Conservation (phyloP, 2,113 vertebrate genomes). For the Eubucco bourcierii region DNA sequence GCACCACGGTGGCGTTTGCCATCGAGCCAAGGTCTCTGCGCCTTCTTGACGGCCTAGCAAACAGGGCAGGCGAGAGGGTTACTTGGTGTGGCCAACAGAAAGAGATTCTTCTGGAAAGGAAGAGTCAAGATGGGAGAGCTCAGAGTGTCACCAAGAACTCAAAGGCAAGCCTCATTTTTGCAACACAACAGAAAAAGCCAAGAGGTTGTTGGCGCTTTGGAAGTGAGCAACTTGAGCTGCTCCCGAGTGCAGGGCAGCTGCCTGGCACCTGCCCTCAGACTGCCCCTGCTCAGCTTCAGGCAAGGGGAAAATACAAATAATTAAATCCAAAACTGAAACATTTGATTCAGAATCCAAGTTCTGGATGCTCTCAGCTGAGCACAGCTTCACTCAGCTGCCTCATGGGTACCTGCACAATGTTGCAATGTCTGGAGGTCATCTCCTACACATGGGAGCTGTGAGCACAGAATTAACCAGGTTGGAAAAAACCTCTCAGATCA, state of each 20-base stretch:
- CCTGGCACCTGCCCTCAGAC: too few relatives aligned
- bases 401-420: not conserved
- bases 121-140: not conserved
- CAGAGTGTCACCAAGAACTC: not conserved
- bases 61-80: accelerated
- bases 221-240: accelerated
- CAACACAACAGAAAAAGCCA: not conserved
- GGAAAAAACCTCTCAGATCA: too few relatives aligned
- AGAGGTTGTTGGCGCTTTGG: not conserved
- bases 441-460: not conserved
- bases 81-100: accelerated
- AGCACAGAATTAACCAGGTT: not conserved
- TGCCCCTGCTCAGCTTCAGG: not conserved
- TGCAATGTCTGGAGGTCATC: not conserved
- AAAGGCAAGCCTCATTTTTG: not conserved
- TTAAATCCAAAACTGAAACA: not conserved
- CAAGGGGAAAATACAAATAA: not conserved
- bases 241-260: not conserved
- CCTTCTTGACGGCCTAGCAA: slow-evolving; percentile 80
- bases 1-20: slow-evolving; percentile 76
- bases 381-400: not conserved
- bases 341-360: not conserved
- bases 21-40: slow-evolving; percentile 83
- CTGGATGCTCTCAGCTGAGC: not conserved
- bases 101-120: not conserved